Evolutionary conservation across 2,113 vertebrate species (phyloP).

Genomic region (Seriola quinqueradiata): DNA sequence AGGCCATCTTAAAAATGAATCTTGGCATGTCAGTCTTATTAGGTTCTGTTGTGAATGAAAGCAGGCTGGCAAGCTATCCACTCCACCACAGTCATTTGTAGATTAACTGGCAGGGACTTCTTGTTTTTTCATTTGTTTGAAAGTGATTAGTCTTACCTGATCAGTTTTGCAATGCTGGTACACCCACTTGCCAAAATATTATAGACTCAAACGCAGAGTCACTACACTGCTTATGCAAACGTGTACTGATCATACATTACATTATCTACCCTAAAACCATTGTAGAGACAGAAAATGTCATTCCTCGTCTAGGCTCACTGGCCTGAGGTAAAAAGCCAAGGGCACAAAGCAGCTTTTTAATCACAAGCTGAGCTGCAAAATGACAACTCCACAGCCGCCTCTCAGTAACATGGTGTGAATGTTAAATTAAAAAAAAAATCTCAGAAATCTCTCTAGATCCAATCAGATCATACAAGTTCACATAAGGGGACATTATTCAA

Average conservation of each 20-base stretch:
- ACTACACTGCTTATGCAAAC: neutral
- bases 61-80: conserved; percentile 10
- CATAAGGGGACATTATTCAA: neutral
- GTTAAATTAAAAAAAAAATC: neutral
- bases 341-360: neutral
- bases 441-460: neutral
- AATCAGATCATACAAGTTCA: conserved; percentile 6
- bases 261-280: conserved; percentile 6
- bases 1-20: conserved; percentile 1
- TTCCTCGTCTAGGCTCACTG: neutral
- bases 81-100: conserved; percentile 14
- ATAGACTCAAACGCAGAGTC: neutral
- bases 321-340: neutral
- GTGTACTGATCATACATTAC: neutral
- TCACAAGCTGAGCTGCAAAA: conserved; percentile 1
- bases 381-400: neutral
- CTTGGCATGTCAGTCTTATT: neutral
- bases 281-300: conserved; percentile 1
- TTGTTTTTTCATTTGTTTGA: neutral
- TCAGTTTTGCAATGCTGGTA: conserved; percentile 28
- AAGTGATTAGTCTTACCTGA: conserved; percentile 36
- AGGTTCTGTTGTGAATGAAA: conserved; percentile 4
- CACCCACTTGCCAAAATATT: conserved; percentile 23
- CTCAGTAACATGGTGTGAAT: neutral
- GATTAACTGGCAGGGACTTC: conserved; percentile 32